Conservation (phyloP, 2,888 invertebrate genomes). For the Isoperla grammatica region DNA sequence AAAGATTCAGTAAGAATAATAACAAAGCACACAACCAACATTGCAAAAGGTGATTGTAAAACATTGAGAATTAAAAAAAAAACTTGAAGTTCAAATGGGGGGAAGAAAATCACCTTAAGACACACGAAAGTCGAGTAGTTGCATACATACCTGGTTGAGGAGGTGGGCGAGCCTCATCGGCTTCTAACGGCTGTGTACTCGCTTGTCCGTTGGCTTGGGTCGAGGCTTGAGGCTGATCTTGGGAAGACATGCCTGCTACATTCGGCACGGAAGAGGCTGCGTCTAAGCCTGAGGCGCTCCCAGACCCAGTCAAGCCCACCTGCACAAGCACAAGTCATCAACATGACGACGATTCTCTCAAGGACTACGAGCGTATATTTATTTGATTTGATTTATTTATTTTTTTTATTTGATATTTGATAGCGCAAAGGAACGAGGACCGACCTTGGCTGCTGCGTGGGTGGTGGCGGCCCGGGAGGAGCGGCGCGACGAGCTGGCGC, state of each 20-base stretch:
- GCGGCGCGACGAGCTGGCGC: conserved; percentile 52
- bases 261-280: neutral
- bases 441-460: neutral
- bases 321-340: neutral
- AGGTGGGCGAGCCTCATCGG: neutral
- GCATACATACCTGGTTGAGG: neutral
- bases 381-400: too few species aligned
- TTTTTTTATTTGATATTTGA: too few species aligned
- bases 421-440: too few species aligned
- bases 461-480: conserved; percentile 7
- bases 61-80: too few species aligned
- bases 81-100: too few species aligned
- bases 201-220: neutral
- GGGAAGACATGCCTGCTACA: conserved; percentile 2
- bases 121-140: too few species aligned
- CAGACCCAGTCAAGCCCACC: neutral
- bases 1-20: too few species aligned
- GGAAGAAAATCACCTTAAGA: too few species aligned
- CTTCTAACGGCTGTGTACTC: neutral
- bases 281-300: neutral
- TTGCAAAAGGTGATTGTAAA: too few species aligned
- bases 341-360: too few species aligned
- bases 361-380: too few species aligned
- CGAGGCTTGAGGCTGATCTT: neutral
- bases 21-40: too few species aligned